Conservation (phyloP, 2,113 vertebrate genomes). For the Cephalopterus ornatus region DNA sequence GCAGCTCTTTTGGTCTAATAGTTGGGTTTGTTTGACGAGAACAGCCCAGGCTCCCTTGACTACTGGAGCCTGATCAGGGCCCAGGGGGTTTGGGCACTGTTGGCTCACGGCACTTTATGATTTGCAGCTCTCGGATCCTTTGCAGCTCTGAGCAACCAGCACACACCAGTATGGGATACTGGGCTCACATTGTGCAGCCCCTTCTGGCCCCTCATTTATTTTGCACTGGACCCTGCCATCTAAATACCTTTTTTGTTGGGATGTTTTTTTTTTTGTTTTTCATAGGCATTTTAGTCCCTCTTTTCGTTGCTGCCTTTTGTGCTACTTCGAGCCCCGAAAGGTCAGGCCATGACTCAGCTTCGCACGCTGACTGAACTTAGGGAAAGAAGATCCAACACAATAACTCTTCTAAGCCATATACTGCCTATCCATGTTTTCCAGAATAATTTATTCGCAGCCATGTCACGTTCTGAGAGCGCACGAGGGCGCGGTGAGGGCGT, state of each 20-base stretch:
- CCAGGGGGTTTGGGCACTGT: not conserved
- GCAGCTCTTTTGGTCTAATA: not conserved
- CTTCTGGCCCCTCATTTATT: slow-evolving; percentile 10
- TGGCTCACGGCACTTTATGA: slow-evolving; percentile 59
- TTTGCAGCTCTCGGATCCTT: not conserved
- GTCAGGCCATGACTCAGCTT: slow-evolving; percentile 4
- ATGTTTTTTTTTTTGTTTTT: not conserved
- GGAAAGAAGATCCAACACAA: not conserved
- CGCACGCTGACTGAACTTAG: not conserved
- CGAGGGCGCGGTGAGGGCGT: not conserved
- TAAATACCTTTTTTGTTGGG: not conserved
- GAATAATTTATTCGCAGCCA: slow-evolving; percentile 41
- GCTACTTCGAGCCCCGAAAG: slow-evolving; percentile 14
- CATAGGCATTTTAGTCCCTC: slow-evolving; percentile 42
- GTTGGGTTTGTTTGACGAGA: not conserved
- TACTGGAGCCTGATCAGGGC: not conserved
- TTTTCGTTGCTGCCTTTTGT: slow-evolving; percentile 39
- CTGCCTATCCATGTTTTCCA: slow-evolving; percentile 24
- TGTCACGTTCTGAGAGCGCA: not conserved
- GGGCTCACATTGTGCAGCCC: not conserved
- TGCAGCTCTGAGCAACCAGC: slow-evolving; percentile 32
- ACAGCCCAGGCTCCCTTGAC: not conserved
- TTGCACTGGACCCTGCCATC: slow-evolving; percentile 62
- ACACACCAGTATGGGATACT: not conserved
- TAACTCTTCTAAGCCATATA: slow-evolving; percentile 63